Conservation (phyloP, 2,113 vertebrate genomes). For the Thermophis baileyi region DNA sequence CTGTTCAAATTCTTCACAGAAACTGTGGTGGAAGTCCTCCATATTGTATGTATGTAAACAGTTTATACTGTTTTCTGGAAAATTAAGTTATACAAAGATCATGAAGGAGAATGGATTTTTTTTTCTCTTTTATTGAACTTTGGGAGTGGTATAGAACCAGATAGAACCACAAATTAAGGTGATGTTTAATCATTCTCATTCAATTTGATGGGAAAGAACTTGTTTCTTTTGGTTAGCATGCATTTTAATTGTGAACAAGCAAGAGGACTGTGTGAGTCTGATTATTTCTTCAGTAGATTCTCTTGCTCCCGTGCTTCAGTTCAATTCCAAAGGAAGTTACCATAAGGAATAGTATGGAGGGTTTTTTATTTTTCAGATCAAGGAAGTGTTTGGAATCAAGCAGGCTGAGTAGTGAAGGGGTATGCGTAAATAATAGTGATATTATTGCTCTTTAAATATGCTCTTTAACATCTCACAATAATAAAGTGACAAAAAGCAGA, state of each 20-base stretch:
- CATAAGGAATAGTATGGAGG: background rate
- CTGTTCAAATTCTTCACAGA: background rate
- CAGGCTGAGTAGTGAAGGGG: background rate
- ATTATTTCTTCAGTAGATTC: background rate
- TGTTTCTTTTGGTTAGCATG: background rate
- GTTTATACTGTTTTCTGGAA: background rate
- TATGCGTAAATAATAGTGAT: background rate
- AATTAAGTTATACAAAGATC: background rate
- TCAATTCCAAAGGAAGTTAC: background rate
- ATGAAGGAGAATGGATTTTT: background rate
- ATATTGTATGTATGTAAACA: background rate
- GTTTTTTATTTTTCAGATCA: background rate
- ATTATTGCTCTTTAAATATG: background rate
- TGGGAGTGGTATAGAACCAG: background rate
- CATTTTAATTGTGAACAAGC: background rate
- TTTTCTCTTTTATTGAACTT: background rate
- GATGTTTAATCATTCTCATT: background rate
- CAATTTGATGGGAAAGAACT: background rate
- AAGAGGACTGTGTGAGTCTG: background rate
- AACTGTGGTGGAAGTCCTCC: background rate
- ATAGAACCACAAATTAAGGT: background rate
- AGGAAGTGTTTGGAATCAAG: background rate
- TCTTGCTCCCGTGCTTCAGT: background rate
- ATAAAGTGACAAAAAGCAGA: background rate
- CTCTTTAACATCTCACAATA: background rate